Evolutionary conservation across 2,888 invertebrate species (phyloP), one percentile per base, ranked within the genome.

Genomic region (Trissolcus brochymenae): DNA sequence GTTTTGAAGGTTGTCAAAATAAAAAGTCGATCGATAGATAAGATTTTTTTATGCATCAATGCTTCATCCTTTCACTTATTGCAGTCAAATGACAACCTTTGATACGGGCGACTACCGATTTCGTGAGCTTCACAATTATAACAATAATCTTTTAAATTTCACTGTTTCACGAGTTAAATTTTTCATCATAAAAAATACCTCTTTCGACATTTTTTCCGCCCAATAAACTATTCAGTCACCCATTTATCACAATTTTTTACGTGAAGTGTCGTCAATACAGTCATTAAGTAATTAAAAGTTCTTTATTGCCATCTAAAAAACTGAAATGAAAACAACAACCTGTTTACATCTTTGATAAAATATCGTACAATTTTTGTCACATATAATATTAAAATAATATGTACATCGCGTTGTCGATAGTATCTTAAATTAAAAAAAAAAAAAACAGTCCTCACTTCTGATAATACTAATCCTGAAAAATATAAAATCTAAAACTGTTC

Each of bases 1-100:
- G n/a, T 55, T 55, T 35, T 66, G 35, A 66, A 65, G 55, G 57
- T 51, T 66, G 40, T 3, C 7, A 41, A 40, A 57, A 50, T 14
- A 40, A 57, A 56, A 66, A 50, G 19, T 40, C 14, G 21, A 62
- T 61, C 40, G 14, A 57, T 51, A 9, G 21, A 53, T 68, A 25
- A 67, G 41, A 62, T 56, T 62, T 67, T 62, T 72, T 76, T 67
- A 65, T 76, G 76, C 64, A 53, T 17, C 59, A 67, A 51, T 72
- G 59, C n/a, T 40, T 43, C 41, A 62, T 64, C 54, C 76, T 76
- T 76, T 76, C 77, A 68, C 72, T 73, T 57, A 25, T 68, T 67
- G 41, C 64, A 59, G 56, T 51, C 53, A 49, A 46, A 66, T 29
- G 21, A 55, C 43, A 50, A 57, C 50, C 76, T 76, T 59, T 62